phyloP scores from a whole-genome alignment of 2,888 invertebrate genomes.

The Lottia scabra region DNA sequence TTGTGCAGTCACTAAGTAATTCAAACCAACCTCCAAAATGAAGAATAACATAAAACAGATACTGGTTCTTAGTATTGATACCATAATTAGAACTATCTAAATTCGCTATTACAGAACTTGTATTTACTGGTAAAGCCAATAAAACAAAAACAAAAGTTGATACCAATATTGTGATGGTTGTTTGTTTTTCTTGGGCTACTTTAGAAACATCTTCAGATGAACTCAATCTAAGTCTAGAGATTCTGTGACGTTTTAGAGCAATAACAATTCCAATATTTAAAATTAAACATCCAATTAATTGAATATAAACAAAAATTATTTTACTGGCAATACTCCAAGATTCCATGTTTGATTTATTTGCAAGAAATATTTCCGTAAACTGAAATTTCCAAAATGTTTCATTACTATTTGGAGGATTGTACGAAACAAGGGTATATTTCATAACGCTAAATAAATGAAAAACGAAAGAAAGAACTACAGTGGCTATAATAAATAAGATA shows the following conservation, averaged over 20 bases:
- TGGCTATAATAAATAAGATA: not conserved
- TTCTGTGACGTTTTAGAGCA: not conserved
- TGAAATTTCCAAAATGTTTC: not conserved
- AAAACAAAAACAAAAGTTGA: conserved; percentile 14
- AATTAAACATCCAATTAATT: conserved; percentile 3
- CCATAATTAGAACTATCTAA: conserved; percentile 1
- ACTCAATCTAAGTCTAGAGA: not conserved
- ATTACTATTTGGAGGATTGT: not conserved
- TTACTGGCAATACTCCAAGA: not conserved
- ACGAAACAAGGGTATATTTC: not conserved
- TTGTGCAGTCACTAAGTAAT: not conserved
- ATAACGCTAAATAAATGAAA: conserved; percentile 2
- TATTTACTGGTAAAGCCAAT: conserved; percentile 7
- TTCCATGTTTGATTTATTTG: not conserved
- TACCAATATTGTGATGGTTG: conserved; percentile 9
- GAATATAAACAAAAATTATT: conserved; percentile 7
- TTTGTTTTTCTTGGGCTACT: not conserved
- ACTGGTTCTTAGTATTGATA: conserved; percentile 1
- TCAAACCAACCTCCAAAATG: conserved; percentile 7
- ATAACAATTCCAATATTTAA: conserved; percentile 5
- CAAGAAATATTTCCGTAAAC: not conserved
- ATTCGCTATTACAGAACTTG: not conserved
- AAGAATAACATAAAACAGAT: conserved; percentile 5
- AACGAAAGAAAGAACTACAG: not conserved
- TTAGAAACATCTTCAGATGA: not conserved